Evolutionary conservation across 2,113 vertebrate species (phyloP).

Genomic region (Rousettus leschenaultii): DNA sequence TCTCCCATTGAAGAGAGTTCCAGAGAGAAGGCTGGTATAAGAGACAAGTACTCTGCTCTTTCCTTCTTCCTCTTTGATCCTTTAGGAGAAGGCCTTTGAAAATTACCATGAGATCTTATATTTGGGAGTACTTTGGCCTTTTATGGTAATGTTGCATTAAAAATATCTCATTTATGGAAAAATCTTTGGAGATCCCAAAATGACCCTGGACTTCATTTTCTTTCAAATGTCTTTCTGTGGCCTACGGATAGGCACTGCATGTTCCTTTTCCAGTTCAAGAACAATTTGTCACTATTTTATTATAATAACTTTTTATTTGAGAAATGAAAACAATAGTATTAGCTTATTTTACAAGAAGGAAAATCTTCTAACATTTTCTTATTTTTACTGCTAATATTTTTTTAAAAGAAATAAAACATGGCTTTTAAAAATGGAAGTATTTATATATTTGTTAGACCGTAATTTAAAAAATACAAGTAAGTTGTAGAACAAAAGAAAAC

Average conservation of each 20-base stretch:
- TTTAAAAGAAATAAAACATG: neutral
- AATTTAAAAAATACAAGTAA: neutral
- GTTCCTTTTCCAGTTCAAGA: neutral
- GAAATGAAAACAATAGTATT: constrained; percentile 16
- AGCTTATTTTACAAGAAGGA: neutral
- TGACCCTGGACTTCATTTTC: neutral
- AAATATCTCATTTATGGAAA: neutral
- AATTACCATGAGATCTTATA: neutral
- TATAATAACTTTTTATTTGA: neutral
- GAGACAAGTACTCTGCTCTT: neutral
- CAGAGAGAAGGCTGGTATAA: neutral
- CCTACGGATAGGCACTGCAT: neutral
- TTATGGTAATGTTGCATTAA: neutral
- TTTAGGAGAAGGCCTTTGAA: neutral
- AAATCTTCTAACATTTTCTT: neutral
- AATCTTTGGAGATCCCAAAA: neutral
- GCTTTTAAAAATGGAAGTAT: neutral
- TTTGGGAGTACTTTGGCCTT: constrained; percentile 26
- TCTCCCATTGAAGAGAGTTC: neutral
- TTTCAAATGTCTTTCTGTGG: neutral
- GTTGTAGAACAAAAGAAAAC: neutral
- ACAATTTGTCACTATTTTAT: neutral
- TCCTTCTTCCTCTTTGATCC: neutral
- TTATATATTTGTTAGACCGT: neutral
- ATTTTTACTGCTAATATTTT: neutral